Conservation (phyloP, 2,888 invertebrate genomes). For the Caenorhabditis uteleia region DNA sequence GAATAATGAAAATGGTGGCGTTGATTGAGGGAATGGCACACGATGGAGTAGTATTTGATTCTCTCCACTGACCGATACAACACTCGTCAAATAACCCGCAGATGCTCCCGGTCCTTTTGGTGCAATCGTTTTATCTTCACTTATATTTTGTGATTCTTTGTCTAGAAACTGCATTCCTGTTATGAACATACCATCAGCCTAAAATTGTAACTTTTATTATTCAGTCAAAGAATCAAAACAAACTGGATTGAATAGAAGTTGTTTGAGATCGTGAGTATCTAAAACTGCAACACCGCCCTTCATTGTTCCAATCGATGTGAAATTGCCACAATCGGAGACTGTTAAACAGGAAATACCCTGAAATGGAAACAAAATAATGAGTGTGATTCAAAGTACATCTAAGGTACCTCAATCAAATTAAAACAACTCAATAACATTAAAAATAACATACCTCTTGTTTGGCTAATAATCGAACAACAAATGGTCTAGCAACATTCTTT, state of each 20-base stretch:
- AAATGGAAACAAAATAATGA: slow-evolving; percentile 9
- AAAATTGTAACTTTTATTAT: neutral
- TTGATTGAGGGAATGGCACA: slow-evolving; percentile 34
- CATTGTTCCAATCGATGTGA: slow-evolving; percentile 78
- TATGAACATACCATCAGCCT: slow-evolving; percentile 88
- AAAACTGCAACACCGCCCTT: slow-evolving; percentile 67
- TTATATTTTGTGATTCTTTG: slow-evolving; percentile 22
- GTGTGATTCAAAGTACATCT: neutral
- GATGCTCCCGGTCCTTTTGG: slow-evolving; percentile 48
- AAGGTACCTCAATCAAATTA: neutral
- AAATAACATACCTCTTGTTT: slow-evolving; percentile 38
- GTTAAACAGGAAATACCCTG: slow-evolving; percentile 62
- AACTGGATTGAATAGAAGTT: slow-evolving; percentile 28
- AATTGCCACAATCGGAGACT: slow-evolving; percentile 83
- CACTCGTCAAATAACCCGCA: slow-evolving; percentile 45
- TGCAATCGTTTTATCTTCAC: slow-evolving; percentile 3
- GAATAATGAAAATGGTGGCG: slow-evolving; percentile 38
- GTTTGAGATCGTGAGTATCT: slow-evolving; percentile 48
- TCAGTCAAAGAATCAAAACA: neutral
- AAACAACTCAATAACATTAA: neutral
- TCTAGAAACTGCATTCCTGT: slow-evolving; percentile 89
- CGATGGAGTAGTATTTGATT: slow-evolving; percentile 60
- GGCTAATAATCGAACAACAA: slow-evolving; percentile 31
- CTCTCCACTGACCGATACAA: slow-evolving; percentile 67
- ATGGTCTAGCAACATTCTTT: slow-evolving; percentile 21